These are phyloP conservation scores for Acanthosoma haemorrhoidale DNA, from an alignment of 2,888 invertebrate genomes.

Conservation along the genomic window DNA sequence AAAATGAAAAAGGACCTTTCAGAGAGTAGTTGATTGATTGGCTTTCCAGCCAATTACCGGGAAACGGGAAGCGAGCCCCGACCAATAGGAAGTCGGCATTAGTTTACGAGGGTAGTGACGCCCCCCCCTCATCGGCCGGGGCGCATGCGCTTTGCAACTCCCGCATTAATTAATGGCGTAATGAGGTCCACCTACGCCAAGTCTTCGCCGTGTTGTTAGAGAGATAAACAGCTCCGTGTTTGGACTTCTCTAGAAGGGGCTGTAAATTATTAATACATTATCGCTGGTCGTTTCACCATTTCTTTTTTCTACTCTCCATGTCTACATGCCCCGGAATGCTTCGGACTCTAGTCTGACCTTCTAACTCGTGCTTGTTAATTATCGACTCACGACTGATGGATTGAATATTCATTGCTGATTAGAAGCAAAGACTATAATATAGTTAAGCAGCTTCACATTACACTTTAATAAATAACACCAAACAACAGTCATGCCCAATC, in stretches of 20 bases:
- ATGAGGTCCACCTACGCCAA: conserved; percentile 27
- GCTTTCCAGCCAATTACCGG: conserved; percentile 16
- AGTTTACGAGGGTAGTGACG: background rate
- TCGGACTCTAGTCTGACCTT: no score
- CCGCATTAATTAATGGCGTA: conserved; percentile 22
- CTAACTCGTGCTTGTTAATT: background rate
- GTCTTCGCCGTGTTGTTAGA: conserved; percentile 14
- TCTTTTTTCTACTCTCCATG: no score
- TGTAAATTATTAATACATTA: background rate
- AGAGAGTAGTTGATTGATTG: conserved; percentile 6
- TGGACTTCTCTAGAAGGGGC: background rate
- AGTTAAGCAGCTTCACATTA: no score
- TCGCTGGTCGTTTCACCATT: background rate
- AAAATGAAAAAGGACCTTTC: conserved; percentile 9
- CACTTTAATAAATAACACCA: no score
- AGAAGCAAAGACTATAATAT: no score
- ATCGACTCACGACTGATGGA: background rate
- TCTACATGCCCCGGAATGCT: no score
- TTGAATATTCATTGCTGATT: no score
- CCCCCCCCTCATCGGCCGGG: background rate
- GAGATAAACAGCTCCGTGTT: background rate
- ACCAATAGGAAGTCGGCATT: conserved; percentile 12
- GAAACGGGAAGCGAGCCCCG: background rate
- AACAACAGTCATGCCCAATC: no score
- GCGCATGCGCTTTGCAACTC: conserved; percentile 16